phyloP scores from a whole-genome alignment of 2,888 invertebrate species.

The Agrotis exclamationis region DNA sequence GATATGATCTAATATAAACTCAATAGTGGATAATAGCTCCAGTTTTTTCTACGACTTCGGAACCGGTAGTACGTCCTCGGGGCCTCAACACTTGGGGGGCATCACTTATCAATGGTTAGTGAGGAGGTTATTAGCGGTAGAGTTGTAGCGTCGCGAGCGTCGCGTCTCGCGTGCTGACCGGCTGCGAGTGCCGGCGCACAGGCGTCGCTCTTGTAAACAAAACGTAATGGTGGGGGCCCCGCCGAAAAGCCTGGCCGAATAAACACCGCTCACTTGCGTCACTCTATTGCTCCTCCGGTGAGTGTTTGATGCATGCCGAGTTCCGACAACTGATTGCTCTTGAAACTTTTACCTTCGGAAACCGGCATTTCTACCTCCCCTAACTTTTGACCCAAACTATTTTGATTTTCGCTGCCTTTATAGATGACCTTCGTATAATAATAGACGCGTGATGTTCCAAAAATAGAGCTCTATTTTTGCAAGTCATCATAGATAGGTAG shows the following conservation, averaged over 20 bases:
- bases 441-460: constrained; percentile 21
- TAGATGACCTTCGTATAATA: constrained; percentile 16
- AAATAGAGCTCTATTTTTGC: constrained; percentile 32
- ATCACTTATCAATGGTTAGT: constrained; percentile 76
- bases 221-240: constrained; percentile 89
- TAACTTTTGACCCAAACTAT: constrained; percentile 18
- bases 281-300: constrained; percentile 74
- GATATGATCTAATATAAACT: constrained; percentile 68
- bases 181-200: constrained; percentile 87
- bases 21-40: constrained; percentile 65
- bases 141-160: constrained; percentile 74
- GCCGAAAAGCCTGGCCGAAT: constrained; percentile 88
- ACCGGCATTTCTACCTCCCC: constrained; percentile 48
- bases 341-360: constrained; percentile 57
- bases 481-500: constrained; percentile 7
- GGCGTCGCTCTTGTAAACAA: constrained; percentile 88
- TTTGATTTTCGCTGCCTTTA: constrained; percentile 9
- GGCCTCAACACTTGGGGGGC: constrained; percentile 72
- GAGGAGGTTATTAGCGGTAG: constrained; percentile 64
- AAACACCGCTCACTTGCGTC: constrained; percentile 87
- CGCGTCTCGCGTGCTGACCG: constrained; percentile 85
- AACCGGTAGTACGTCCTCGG: constrained; percentile 68
- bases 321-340: constrained; percentile 58
- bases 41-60: constrained; percentile 68
- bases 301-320: constrained; percentile 70